These are phyloP conservation scores for Dryocosmus kuriphilus DNA, from an alignment of 2,888 invertebrate genomes.

Conservation along the genomic window DNA sequence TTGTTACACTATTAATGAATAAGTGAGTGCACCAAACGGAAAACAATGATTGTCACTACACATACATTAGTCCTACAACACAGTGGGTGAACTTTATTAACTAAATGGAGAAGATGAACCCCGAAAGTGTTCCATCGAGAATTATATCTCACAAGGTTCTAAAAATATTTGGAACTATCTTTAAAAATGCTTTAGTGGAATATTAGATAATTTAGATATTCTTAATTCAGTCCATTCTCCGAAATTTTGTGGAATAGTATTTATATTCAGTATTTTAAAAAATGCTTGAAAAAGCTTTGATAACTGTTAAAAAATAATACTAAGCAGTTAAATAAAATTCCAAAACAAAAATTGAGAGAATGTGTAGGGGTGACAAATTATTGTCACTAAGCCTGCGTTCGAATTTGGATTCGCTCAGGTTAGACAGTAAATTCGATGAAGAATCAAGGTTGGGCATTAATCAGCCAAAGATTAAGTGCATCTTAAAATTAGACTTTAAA, in stretches of 20 bases:
- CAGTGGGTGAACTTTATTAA: background rate
- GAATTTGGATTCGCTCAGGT: background rate
- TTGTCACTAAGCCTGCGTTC: conserved; percentile 17
- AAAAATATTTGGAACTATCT: background rate
- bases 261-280: background rate
- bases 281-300: background rate
- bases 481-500: conserved; percentile 31
- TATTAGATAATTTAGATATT: conserved; percentile 2
- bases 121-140: conserved; percentile 11
- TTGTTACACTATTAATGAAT: background rate
- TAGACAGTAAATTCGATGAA: conserved; percentile 21
- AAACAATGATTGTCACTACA: background rate
- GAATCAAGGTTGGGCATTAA: conserved; percentile 42
- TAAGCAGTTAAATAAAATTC: background rate
- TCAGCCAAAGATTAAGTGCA: conserved; percentile 50
- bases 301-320: background rate
- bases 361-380: background rate
- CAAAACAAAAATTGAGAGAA: conserved; percentile 26
- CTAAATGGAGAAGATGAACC: background rate
- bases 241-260: background rate
- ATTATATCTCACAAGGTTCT: background rate
- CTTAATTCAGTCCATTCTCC: background rate
- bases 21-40: background rate
- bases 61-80: background rate
- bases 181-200: background rate